These are phyloP conservation scores for Neoaliturus tenellus DNA, from an alignment of 2,888 invertebrate genomes.

Conservation along the genomic window DNA sequence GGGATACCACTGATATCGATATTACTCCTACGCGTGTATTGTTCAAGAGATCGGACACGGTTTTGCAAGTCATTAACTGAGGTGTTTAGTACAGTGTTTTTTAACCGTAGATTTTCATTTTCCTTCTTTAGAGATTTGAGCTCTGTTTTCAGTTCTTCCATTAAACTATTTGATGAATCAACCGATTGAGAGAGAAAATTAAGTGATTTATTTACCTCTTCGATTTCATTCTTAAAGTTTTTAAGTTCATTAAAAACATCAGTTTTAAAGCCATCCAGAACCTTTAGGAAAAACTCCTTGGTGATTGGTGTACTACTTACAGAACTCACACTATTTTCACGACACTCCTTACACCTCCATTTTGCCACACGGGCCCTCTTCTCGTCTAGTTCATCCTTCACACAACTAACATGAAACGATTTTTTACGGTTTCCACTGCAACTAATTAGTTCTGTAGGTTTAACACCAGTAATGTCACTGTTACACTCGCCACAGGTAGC, in stretches of 20 bases:
- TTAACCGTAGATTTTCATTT: neutral
- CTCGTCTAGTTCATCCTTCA: neutral
- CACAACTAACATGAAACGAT: too few relatives aligned
- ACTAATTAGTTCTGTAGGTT: too few relatives aligned
- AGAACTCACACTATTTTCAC: neutral
- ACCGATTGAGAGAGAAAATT: neutral
- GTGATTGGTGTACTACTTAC: neutral
- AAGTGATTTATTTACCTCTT: neutral
- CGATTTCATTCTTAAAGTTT: neutral
- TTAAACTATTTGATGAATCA: neutral
- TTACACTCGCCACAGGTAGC: too few relatives aligned
- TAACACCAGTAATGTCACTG: too few relatives aligned
- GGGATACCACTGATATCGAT: constrained; percentile 39
- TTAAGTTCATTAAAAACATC: neutral
- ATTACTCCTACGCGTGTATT: constrained; percentile 20
- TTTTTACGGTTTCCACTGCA: too few relatives aligned
- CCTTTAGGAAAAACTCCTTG: neutral
- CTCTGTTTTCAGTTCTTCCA: neutral
- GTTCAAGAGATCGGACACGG: constrained; percentile 16
- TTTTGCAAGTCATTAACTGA: neutral
- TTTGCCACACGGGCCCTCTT: neutral
- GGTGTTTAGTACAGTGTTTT: neutral
- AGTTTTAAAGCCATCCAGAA: neutral
- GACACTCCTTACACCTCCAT: neutral
- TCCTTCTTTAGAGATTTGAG: neutral